phyloP scores from a whole-genome alignment of 1,140 invertebrate species.

The Whitmania pigra region DNA sequence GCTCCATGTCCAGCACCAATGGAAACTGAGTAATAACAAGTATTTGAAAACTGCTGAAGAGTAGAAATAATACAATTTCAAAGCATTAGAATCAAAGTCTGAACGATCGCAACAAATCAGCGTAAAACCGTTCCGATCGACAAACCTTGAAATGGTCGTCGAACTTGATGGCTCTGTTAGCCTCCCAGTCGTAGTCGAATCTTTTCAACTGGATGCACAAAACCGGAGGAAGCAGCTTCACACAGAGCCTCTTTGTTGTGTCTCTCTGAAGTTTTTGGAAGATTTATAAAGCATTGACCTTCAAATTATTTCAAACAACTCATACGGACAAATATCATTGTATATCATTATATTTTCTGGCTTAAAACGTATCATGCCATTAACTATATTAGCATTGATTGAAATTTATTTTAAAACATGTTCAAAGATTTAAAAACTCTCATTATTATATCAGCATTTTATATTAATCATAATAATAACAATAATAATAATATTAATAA shows the following conservation, averaged over 20 bases:
- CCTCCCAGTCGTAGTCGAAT: constrained; percentile 97
- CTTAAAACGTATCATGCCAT: background rate
- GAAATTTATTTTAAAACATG: too few species aligned
- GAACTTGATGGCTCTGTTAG: constrained; percentile 45
- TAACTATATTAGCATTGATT: background rate
- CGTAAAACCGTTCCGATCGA: background rate
- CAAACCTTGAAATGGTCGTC: constrained; percentile 41
- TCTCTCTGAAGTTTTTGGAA: constrained; percentile 43
- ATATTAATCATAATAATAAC: too few species aligned
- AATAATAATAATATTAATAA: too few species aligned
- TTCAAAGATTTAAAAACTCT: background rate
- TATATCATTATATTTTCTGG: background rate
- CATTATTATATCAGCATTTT: background rate
- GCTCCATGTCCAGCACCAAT: constrained; percentile 87
- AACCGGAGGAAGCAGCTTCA: constrained; percentile 89
- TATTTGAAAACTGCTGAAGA: constrained; percentile 75
- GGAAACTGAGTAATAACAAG: constrained; percentile 86
- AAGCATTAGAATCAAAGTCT: background rate
- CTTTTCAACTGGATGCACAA: constrained; percentile 92
- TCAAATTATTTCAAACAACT: too few species aligned
- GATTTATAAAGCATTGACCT: background rate
- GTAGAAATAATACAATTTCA: background rate
- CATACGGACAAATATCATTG: too few species aligned
- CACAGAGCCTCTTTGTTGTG: constrained; percentile 87
- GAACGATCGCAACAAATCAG: constrained; percentile 9